Conservation (phyloP, 2,888 invertebrate species). For the Eristalis arbustorum region DNA sequence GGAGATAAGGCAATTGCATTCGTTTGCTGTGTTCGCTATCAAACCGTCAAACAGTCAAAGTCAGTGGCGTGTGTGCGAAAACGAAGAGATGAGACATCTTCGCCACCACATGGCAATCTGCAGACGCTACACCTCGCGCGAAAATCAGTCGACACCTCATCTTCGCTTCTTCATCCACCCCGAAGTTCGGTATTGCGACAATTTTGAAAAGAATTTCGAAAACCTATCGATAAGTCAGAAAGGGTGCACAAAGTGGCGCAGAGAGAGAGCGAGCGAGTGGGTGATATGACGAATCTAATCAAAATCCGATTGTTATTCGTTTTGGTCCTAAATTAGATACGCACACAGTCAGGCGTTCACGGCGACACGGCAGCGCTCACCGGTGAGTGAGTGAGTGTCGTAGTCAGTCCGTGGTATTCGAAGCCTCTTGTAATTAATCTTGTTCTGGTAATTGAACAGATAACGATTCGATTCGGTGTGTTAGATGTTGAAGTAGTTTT, state of each 20-base stretch:
- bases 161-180: neutral
- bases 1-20: conserved; percentile 50
- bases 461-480: conserved; percentile 47
- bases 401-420: neutral
- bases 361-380: neutral
- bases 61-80: conserved; percentile 1
- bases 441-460: conserved; percentile 56
- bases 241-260: neutral
- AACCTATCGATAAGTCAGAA: neutral
- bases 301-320: neutral
- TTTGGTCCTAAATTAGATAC: conserved; percentile 16
- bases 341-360: neutral
- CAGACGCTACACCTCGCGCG: neutral
- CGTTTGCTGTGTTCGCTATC: conserved; percentile 21
- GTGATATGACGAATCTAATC: neutral
- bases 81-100: neutral
- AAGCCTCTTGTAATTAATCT: conserved; percentile 58
- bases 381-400: neutral
- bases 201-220: neutral
- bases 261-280: neutral
- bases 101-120: neutral
- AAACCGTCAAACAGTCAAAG: conserved; percentile 25
- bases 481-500: conserved; percentile 53
- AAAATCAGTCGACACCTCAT: neutral
- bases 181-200: neutral